Evolutionary conservation across 2,113 vertebrate species (phyloP).

Genomic region (Colaptes auratus): DNA sequence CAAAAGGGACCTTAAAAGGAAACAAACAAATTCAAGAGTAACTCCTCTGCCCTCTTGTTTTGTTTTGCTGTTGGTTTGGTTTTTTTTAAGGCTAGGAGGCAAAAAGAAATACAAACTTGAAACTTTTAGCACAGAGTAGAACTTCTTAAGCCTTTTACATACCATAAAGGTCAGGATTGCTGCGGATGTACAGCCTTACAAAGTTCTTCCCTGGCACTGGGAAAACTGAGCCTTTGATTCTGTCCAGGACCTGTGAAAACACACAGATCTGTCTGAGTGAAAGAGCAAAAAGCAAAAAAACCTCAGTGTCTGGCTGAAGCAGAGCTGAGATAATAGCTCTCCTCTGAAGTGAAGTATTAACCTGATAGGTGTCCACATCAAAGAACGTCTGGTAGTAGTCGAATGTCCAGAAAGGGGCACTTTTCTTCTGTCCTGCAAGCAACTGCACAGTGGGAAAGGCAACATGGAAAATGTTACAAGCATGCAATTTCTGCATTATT

Average conservation of each 20-base stretch:
- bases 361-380: slow-evolving; percentile 92
- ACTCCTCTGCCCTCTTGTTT: not conserved
- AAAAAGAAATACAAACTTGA: not conserved
- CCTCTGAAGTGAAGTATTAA: slow-evolving; percentile 21
- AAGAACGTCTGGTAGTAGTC: slow-evolving; percentile 97
- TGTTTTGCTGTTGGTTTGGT: too few species aligned
- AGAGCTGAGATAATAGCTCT: not conserved
- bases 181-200: slow-evolving; percentile 88
- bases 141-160: slow-evolving; percentile 10
- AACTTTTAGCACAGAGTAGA: not conserved
- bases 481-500: not conserved
- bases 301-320: not conserved
- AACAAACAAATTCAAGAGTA: not conserved
- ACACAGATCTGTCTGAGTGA: not conserved
- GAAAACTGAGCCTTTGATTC: slow-evolving; percentile 92
- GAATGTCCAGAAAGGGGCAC: slow-evolving; percentile 94
- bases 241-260: slow-evolving; percentile 86
- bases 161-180: slow-evolving; percentile 97
- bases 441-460: slow-evolving; percentile 75
- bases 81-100: not conserved
- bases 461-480: not conserved
- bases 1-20: slow-evolving; percentile 90
- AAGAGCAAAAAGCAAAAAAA: not conserved
- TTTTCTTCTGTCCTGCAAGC: slow-evolving; percentile 90
- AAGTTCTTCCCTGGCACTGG: slow-evolving; percentile 95